Percentiles rank a stretch among this genome's conserved stretches.
Conservation (phyloP, 2,113 vertebrate species). For the Pelmatolapia mariae region DNA sequence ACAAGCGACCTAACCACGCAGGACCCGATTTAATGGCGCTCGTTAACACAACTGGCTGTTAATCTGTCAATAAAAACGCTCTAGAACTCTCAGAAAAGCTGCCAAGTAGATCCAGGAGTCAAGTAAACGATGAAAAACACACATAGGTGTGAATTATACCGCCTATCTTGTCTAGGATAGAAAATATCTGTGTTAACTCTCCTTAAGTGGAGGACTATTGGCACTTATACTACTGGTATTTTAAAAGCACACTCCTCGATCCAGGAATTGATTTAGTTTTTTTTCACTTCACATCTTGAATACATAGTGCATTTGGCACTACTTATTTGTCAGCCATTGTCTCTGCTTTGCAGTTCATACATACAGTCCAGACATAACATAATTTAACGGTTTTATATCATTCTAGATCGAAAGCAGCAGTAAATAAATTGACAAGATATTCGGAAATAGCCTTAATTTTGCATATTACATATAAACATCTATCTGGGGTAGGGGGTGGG, state of each 20-base stretch:
- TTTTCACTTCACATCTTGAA: background rate
- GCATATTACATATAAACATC: slow-evolving; percentile 70
- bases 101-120: background rate
- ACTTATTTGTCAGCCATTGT: slow-evolving; percentile 41
- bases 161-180: background rate
- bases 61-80: slow-evolving; percentile 63
- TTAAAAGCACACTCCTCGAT: background rate
- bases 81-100: background rate
- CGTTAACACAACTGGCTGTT: slow-evolving; percentile 70
- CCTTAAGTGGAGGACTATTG: background rate
- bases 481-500: background rate
- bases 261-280: background rate
- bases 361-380: slow-evolving; percentile 7
- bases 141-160: slow-evolving; percentile 1
- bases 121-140: slow-evolving; percentile 28
- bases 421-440: slow-evolving; percentile 32
- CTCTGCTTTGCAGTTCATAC: slow-evolving; percentile 9
- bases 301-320: background rate
- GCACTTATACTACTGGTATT: background rate
- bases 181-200: background rate
- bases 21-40: slow-evolving; percentile 59
- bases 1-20: slow-evolving; percentile 51
- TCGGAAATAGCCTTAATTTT: slow-evolving; percentile 38
- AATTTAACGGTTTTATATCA: slow-evolving; percentile 23
- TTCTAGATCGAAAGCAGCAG: background rate